These are phyloP conservation scores for Bombylius discolor DNA, from an alignment of 2,888 invertebrate genomes.

Conservation along the genomic window DNA sequence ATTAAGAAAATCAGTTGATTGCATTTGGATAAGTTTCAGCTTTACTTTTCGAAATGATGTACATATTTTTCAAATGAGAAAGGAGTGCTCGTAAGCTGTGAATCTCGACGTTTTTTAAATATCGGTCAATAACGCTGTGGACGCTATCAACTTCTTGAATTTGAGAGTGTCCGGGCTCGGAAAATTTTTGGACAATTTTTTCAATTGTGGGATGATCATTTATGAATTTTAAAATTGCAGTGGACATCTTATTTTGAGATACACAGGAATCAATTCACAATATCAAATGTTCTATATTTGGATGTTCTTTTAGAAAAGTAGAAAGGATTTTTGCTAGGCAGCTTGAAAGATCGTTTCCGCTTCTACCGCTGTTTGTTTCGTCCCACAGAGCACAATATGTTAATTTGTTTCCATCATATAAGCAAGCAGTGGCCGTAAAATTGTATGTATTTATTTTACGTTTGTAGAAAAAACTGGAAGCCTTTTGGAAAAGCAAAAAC, in stretches of 20 bases:
- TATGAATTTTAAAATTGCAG: conserved; percentile 10
- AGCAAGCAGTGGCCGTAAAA: background rate
- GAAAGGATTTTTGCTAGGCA: no score
- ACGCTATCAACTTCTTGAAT: conserved; percentile 13
- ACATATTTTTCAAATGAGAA: background rate
- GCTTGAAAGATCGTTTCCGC: background rate
- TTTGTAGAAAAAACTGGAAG: background rate
- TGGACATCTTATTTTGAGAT: conserved; percentile 12
- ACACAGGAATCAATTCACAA: conserved; percentile 13
- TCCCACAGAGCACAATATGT: background rate
- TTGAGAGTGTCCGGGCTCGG: conserved; percentile 9
- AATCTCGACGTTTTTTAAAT: conserved; percentile 9
- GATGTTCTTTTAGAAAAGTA: no score
- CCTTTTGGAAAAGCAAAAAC: background rate
- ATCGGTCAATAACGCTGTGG: conserved; percentile 11
- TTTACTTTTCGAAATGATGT: background rate
- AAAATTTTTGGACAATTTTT: background rate
- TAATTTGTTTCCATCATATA: background rate
- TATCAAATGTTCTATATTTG: conserved; percentile 7
- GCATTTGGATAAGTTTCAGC: background rate
- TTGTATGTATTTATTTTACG: background rate
- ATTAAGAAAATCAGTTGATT: conserved; percentile 19
- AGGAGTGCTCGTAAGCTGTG: conserved; percentile 4
- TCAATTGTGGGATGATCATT: background rate
- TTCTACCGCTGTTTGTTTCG: background rate